Evolutionary conservation across 2,113 vertebrate genomes (phyloP), one percentile per base, ranked within the genome.

Genomic region (Anhinga rufa): DNA sequence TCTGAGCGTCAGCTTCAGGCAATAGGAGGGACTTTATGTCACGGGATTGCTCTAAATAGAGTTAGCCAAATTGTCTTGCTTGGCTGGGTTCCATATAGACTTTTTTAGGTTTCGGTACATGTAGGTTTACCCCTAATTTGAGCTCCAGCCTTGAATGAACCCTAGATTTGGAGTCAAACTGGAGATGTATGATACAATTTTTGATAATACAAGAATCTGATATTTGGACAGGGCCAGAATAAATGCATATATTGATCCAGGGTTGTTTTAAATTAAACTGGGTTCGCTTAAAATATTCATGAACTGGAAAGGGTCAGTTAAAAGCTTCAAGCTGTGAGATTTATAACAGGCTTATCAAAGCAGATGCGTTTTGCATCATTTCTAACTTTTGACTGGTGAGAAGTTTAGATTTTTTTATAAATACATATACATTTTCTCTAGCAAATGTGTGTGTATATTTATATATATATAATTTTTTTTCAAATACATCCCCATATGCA

Each of bases 391-490:
- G 87, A 93, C 94, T 97, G 64, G 91, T 95, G 91, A 92, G 96
- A 95, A 94, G 91, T 95, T 95, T 93, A 95, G 95, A 81, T 83
- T 96, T 96, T 95, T 96, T 97, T 97, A 97, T 95, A 97, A 96
- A 95, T 95, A 94, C 87, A 95, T 95, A 93, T 93, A 97, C 89
- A 96, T 94, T 95, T 97, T 94, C 78, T 88, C 82, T 90, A 97
- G 92, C 94, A 95, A 96, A 95, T 97, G 95, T 96, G 96, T 96
- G 95, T 96, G 95, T 97, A 96, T 97, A 97, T 97, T 97, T 97
- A 97, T 97, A 96, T 91, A 97, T 81, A 96, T 91, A 94, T 70
- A 82, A 55, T 77, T 90, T 96, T 94, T 94, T 97, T 96, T 94
- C 94, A 91, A 96, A 96, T 97, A 89, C 95, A 96, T 96, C 94